Evolutionary conservation across 2,113 vertebrate species (phyloP).

Genomic region (Paradoxurus hermaphroditus): DNA sequence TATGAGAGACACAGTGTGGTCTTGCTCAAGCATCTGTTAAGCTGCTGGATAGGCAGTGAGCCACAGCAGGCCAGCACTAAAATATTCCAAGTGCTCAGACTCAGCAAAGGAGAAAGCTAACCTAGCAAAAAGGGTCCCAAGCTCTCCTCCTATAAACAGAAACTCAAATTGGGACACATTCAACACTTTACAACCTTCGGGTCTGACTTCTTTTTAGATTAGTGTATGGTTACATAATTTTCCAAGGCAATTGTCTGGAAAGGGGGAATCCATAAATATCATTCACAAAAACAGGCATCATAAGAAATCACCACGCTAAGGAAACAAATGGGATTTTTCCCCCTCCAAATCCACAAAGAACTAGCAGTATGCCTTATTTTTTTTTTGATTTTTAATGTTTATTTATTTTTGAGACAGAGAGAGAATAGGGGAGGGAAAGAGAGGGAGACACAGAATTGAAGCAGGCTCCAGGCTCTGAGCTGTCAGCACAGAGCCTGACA

Average conservation of each 20-base stretch:
- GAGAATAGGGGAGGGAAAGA: too few species aligned
- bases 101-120: slow-evolving; percentile 63
- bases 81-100: slow-evolving; percentile 29
- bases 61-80: slow-evolving; percentile 53
- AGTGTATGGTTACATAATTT: slow-evolving; percentile 1
- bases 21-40: slow-evolving; percentile 52
- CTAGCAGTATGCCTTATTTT: slow-evolving; percentile 5
- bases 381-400: too few species aligned
- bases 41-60: background rate
- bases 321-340: background rate
- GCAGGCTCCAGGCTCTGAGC: too few species aligned
- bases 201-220: slow-evolving; percentile 46
- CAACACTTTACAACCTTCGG: slow-evolving; percentile 22
- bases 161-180: slow-evolving; percentile 43
- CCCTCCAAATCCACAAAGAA: background rate
- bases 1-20: slow-evolving; percentile 23
- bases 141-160: background rate
- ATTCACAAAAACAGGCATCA: slow-evolving; percentile 14
- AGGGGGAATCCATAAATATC: background rate
- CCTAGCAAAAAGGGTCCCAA: slow-evolving; percentile 7
- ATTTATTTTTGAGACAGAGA: too few species aligned
- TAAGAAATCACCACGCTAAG: background rate
- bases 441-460: too few species aligned
- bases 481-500: too few species aligned
- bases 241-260: slow-evolving; percentile 45